Evolutionary conservation across 2,888 invertebrate genomes (phyloP).

Genomic region (Trachelus tabidus): DNA sequence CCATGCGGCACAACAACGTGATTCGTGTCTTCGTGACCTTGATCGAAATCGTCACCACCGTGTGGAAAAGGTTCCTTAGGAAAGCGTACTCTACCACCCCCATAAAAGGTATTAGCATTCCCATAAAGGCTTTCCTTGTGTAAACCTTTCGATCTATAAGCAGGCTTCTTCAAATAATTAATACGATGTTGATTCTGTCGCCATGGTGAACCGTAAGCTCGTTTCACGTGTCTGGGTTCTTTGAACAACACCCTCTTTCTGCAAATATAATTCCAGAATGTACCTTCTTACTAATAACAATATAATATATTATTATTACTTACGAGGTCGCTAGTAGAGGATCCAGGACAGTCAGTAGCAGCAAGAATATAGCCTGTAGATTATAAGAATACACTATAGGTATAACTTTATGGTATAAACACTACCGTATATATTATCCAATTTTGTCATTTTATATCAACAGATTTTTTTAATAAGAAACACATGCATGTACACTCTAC

Average conservation of each 20-base stretch:
- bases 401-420: background rate
- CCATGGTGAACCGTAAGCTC: conserved; percentile 39
- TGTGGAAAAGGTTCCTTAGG: conserved; percentile 31
- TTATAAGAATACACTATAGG: background rate
- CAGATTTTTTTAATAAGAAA: background rate
- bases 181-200: conserved; percentile 18
- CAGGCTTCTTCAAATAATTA: background rate
- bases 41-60: conserved; percentile 53
- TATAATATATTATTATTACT: conserved; percentile 31
- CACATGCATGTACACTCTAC: background rate
- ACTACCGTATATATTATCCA: background rate
- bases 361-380: conserved; percentile 10
- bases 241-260: conserved; percentile 50
- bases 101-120: conserved; percentile 13
- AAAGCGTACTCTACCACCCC: background rate
- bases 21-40: conserved; percentile 43
- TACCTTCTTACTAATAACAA: background rate
- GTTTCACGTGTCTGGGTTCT: conserved; percentile 46
- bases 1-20: conserved; percentile 51
- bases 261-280: background rate
- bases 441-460: background rate
- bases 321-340: conserved; percentile 44
- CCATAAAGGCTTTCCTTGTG: background rate
- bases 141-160: background rate
- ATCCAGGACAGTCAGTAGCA: conserved; percentile 46